Percentiles rank a stretch among this genome's conserved stretches.
Conservation (phyloP, 2,888 invertebrate genomes). For the Nycteola revayana region DNA sequence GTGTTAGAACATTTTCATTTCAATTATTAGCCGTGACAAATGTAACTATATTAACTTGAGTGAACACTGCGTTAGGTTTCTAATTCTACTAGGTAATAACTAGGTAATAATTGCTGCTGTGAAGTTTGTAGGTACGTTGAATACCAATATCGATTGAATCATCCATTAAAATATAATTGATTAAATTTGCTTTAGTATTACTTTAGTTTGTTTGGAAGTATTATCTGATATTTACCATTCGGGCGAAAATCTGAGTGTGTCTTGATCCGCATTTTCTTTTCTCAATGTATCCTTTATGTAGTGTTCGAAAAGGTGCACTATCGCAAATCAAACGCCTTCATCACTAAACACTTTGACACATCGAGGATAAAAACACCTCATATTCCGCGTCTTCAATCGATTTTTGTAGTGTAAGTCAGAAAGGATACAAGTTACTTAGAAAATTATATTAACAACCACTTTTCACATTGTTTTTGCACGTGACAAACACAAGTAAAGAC, state of each 20-base stretch:
- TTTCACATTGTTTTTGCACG: slow-evolving; percentile 81
- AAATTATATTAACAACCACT: slow-evolving; percentile 80
- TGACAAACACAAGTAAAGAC: slow-evolving; percentile 81
- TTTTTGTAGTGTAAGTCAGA: slow-evolving; percentile 58
- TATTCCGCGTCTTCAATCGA: slow-evolving; percentile 68
- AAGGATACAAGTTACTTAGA: slow-evolving; percentile 79
- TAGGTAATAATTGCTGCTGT: too few species aligned
- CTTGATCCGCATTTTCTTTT: slow-evolving; percentile 82
- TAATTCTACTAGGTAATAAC: too few species aligned
- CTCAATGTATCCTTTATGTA: slow-evolving; percentile 79
- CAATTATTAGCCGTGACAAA: slow-evolving; percentile 31
- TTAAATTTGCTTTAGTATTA: too few species aligned
- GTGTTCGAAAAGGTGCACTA: slow-evolving; percentile 68
- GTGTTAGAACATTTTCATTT: slow-evolving; percentile 32
- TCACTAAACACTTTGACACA: slow-evolving; percentile 71
- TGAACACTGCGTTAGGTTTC: slow-evolving; percentile 1
- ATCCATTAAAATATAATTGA: too few species aligned
- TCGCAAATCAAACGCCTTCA: slow-evolving; percentile 62
- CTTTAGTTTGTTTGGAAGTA: neutral
- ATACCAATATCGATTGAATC: too few species aligned
- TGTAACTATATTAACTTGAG: slow-evolving; percentile 9
- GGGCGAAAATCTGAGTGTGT: slow-evolving; percentile 72
- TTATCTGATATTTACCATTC: slow-evolving; percentile 67
- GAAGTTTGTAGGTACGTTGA: too few species aligned
- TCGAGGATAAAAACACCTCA: slow-evolving; percentile 60